These are phyloP conservation scores for Virgularia gustaviana DNA, from an alignment of 92 coral and sea anemone genomes.

Conservation along the genomic window DNA sequence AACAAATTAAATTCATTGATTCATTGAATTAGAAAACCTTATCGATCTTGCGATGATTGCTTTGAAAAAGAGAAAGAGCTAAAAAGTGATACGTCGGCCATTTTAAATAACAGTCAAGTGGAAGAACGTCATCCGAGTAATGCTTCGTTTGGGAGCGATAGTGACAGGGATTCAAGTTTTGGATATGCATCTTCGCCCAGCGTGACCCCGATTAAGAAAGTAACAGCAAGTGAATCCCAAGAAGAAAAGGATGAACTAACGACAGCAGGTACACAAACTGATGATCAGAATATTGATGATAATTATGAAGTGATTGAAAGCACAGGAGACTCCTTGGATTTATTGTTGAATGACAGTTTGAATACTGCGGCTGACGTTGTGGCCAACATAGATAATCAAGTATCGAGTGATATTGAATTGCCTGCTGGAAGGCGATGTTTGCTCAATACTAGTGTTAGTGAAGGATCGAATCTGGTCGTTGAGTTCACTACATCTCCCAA, in stretches of 20 bases:
- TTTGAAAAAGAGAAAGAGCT: constrained; percentile 62
- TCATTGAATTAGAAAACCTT: constrained; percentile 67
- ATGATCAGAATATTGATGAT: neutral
- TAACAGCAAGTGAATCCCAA: neutral
- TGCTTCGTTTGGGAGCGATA: constrained; percentile 25
- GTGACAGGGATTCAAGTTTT: neutral
- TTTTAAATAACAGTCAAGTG: neutral
- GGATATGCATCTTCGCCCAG: neutral
- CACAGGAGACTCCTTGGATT: constrained; percentile 7
- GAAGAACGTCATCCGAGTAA: constrained; percentile 2
- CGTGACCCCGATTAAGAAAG: neutral
- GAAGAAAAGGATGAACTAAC: neutral
- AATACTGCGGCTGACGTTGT: neutral
- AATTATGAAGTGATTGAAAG: constrained; percentile 10
- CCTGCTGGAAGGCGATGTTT: constrained; percentile 38
- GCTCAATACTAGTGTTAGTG: neutral
- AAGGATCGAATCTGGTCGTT: neutral
- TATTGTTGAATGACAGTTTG: constrained; percentile 1
- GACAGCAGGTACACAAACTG: neutral
- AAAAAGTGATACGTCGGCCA: constrained; percentile 27
- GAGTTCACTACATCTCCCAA: constrained; percentile 24
- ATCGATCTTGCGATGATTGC: constrained; percentile 74
- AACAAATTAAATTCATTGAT: neutral
- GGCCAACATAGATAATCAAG: neutral
- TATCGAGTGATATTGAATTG: constrained; percentile 7